Percentiles rank a stretch among this genome's conserved stretches.
Evolutionary conservation across 1,140 invertebrate species (phyloP).

Genomic region (Euborellia annulipes): DNA sequence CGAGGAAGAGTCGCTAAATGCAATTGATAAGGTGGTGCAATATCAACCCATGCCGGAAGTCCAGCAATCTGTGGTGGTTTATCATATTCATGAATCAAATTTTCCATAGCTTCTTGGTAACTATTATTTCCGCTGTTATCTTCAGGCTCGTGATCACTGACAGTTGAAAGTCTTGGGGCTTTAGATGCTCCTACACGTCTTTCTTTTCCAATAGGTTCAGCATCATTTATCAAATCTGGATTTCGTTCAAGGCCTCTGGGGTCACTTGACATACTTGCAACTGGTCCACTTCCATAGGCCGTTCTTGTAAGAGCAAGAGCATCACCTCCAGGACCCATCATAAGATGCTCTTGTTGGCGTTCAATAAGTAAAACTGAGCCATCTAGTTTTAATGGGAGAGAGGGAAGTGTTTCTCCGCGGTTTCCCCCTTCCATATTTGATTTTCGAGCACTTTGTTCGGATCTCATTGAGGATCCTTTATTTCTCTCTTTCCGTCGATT

Average conservation of each 20-base stretch:
- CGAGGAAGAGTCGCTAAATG: constrained; percentile 31
- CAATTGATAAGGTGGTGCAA: constrained; percentile 4
- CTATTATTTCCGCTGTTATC: constrained; percentile 13
- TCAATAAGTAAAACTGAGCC: constrained; percentile 18
- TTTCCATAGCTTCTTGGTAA: constrained; percentile 18
- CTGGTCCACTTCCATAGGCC: constrained; percentile 3
- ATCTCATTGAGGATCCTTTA: constrained; percentile 16
- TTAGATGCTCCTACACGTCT: constrained; percentile 27
- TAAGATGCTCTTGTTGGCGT: constrained; percentile 24
- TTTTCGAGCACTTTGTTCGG: background rate
- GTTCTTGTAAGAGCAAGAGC: constrained; percentile 22
- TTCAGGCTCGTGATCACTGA: constrained; percentile 1
- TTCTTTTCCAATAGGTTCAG: constrained; percentile 45
- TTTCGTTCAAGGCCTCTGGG: constrained; percentile 41
- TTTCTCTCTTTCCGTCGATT: constrained; percentile 21
- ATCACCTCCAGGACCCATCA: constrained; percentile 16
- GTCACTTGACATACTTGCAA: no score
- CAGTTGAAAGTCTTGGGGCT: constrained; percentile 15
- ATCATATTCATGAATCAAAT: constrained; percentile 13
- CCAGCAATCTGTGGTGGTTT: background rate
- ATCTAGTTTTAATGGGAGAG: constrained; percentile 14
- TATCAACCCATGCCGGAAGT: background rate
- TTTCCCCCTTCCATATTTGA: constrained; percentile 5
- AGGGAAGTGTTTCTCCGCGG: background rate
- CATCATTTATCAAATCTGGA: constrained; percentile 59